Evolutionary conservation across 2,888 invertebrate species (phyloP), one percentile per base, ranked within the genome.

Genomic region (Pachycephus smyrnensis): DNA sequence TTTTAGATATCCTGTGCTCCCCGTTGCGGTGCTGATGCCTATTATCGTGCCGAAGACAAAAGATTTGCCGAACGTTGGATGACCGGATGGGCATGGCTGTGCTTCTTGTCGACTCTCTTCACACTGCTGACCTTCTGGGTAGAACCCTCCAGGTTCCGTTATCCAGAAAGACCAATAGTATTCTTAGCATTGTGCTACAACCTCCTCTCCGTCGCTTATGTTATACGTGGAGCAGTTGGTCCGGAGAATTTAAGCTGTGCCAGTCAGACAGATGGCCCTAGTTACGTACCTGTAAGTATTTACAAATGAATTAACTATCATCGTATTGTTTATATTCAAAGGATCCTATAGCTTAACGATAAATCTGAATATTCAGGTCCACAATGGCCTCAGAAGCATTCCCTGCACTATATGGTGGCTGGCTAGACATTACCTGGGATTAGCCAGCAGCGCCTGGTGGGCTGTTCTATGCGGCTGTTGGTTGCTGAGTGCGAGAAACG

Each of bases 121-220:
- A 96, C 96, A 0, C 92, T 97, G 84, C 92, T 96, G 75, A 98
- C 98, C 0, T 98, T 97, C 91, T 95, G 97, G 92, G 96, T 98
- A 69, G 98, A 98, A 88, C 96, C 97, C 40, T 94, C 95, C 68
- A 93, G 98, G 76, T 99, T 98, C 90, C 95, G 96, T 69, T 98
- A 98, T 92, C 98, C 98, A 0, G 98, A 98, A 89, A 93, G 98
- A 73, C 98, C 98, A 0, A 96, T 97, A 69, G 95, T 98, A 79
- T 98, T 97, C 92, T 93, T 98, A 81, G 97, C 98, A 9, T 94
- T 97, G 1, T 98, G 98, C 92, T 97, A 97, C 91, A 95, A 96
- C 85, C 93, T 96, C 76, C 94, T 97, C 36, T 96, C 97, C 0
- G 92, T 97, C 6, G 95, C 96, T 40, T 96, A 96, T 91, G 94